Percentiles rank a stretch among this genome's conserved stretches.
These are phyloP conservation scores for Dryobota labecula DNA, from an alignment of 2,888 invertebrate genomes.

Conservation along the genomic window DNA sequence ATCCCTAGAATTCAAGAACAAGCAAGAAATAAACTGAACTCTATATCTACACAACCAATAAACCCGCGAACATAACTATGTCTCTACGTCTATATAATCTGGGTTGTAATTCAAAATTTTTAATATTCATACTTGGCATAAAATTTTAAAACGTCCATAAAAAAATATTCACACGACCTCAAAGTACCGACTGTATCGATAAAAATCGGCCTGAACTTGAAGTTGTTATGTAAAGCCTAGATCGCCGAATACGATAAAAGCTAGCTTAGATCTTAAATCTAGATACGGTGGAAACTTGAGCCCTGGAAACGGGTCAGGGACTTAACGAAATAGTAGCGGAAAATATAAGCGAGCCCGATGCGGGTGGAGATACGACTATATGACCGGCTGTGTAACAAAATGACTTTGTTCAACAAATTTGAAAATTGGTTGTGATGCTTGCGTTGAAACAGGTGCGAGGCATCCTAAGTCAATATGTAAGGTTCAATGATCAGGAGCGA, in stretches of 20 bases:
- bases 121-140: constrained; percentile 61
- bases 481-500: constrained; percentile 63
- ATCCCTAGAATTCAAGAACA: constrained; percentile 1
- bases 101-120: constrained; percentile 51
- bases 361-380: constrained; percentile 24
- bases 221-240: constrained; percentile 77
- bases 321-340: constrained; percentile 70
- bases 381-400: constrained; percentile 39
- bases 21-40: constrained; percentile 15
- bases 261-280: constrained; percentile 80
- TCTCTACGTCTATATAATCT: constrained; percentile 50
- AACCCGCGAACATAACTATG: constrained; percentile 39
- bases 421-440: constrained; percentile 58
- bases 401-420: constrained; percentile 53
- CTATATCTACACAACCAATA: constrained; percentile 2
- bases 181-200: constrained; percentile 70
- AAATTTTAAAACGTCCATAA: constrained; percentile 58
- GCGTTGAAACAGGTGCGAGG: constrained; percentile 62
- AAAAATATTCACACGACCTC: constrained; percentile 63
- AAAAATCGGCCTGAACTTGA: constrained; percentile 79
- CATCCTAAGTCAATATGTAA: constrained; percentile 63
- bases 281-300: constrained; percentile 82
- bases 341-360: constrained; percentile 59
- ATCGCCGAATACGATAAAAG: constrained; percentile 77
- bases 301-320: constrained; percentile 81